Conservation (phyloP, 1,140 invertebrate species). For the Streblospio benedicti region DNA sequence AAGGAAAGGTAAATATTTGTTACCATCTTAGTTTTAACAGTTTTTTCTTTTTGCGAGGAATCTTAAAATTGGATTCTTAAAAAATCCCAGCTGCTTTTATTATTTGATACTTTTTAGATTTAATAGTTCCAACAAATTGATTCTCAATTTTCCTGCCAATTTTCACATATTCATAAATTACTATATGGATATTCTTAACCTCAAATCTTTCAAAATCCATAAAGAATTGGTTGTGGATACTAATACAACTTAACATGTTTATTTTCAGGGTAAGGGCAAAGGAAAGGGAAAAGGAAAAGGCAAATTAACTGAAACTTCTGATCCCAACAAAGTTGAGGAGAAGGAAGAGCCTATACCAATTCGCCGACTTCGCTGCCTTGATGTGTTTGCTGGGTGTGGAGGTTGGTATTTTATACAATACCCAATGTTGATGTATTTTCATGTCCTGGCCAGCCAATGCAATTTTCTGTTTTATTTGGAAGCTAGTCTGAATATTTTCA, state of each 20-base stretch:
- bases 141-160: neutral
- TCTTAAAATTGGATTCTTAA: no score
- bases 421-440: neutral
- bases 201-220: neutral
- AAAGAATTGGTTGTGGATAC: slow-evolving; percentile 7
- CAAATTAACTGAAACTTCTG: slow-evolving; percentile 40
- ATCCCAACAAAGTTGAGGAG: slow-evolving; percentile 18
- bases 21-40: neutral
- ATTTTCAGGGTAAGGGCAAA: slow-evolving; percentile 44
- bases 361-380: slow-evolving; percentile 58
- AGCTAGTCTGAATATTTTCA: no score
- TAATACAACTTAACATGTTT: neutral
- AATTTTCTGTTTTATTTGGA: no score
- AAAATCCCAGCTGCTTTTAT: no score
- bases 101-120: no score
- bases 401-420: slow-evolving; percentile 45
- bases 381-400: slow-evolving; percentile 85
- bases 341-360: slow-evolving; percentile 29
- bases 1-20: slow-evolving; percentile 51
- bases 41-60: no score
- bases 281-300: slow-evolving; percentile 64
- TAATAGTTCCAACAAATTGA: neutral
- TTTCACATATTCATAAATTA: no score
- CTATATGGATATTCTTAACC: no score
- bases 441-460: no score